Base-by-base conservation (phyloP, 1,140 invertebrate species). In the Conus ventricosus region DNA sequence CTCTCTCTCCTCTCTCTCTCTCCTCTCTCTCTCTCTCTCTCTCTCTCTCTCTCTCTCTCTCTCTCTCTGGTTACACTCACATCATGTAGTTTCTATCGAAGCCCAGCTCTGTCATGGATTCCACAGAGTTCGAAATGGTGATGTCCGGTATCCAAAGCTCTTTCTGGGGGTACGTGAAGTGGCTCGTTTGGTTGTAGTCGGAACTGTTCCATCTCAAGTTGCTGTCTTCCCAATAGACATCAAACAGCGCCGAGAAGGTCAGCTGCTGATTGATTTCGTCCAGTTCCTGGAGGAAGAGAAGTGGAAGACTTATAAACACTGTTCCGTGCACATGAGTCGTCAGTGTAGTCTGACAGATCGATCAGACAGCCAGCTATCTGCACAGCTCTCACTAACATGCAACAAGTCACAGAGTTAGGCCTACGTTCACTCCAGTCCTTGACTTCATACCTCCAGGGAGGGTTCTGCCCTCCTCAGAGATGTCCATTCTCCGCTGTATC, bases 221-320 rank as follows among this genome's bases (percentile, higher is more conserved):
- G 39, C 80, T n/a, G 75, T 91, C 90, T 8, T 53, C n/a, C 90
- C 90, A 91, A 17, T 51, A 17, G 5, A 90, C n/a, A 0, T 51
- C 25, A n/a, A 88, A 87, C 27, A 84, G 67, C 4, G 84, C 90
- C 10, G 55, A 71, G 25, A 89, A 54, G 11, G 84, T 78, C n/a
- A 91, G 84, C 88, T 89, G 88, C 51, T 89, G 88, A 13, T 39
- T 84, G 55, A 88, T 71, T 82, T 91, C 88, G 60, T 91, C 85
- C 53, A 88, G 89, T 27, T 89, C 90, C 5, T 84, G 81, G 3
- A 39, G 3, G 39, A 39, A 39, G 39, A 39, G 39, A 39, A 39
- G 39, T 39, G 39, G 39, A 39, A 39, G 39, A 39, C 3, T 39
- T 39, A 39, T 0, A 39, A 39, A 3, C 39, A 39, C 39, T 39